These are phyloP conservation scores for Heterocephalus glaber DNA, from an alignment of 2,113 vertebrate genomes.

Conservation along the genomic window DNA sequence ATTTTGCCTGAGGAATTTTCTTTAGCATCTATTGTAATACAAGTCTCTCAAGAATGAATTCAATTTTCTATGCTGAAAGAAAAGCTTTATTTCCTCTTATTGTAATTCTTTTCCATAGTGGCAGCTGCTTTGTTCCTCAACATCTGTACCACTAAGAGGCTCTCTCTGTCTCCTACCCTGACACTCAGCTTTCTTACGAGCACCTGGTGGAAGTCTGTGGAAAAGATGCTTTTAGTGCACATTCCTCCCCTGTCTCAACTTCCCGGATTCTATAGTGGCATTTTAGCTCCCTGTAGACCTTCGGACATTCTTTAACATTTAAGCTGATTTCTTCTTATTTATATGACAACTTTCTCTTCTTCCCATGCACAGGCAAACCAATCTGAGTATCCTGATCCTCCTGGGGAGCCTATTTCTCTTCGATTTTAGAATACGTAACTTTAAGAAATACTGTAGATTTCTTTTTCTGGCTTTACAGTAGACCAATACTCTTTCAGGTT, in stretches of 20 bases:
- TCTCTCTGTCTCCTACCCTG: not conserved
- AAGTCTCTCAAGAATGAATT: not conserved
- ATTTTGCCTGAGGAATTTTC: not conserved
- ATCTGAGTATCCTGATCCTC: not conserved
- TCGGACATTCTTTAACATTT: not conserved
- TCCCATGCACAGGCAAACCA: not conserved
- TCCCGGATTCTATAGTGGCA: not conserved
- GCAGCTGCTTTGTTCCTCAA: not conserved
- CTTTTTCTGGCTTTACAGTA: not conserved
- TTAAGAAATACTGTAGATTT: not conserved
- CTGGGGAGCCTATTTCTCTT: too few species aligned
- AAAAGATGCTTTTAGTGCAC: not conserved
- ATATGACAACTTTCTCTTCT: not conserved
- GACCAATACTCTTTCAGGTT: not conserved
- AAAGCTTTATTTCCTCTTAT: not conserved
- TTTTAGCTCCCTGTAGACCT: not conserved
- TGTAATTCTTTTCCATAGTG: not conserved
- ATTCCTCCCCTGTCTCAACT: too few species aligned
- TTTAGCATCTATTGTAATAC: not conserved
- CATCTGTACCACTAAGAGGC: too few species aligned
- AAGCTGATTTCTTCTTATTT: not conserved
- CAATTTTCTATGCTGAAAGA: not conserved
- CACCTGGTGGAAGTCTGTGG: not conserved
- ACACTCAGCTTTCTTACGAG: not conserved
- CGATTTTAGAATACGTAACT: not conserved